phyloP scores from a whole-genome alignment of 1,140 invertebrate species.

The Ceratoteleas bidentatus region DNA sequence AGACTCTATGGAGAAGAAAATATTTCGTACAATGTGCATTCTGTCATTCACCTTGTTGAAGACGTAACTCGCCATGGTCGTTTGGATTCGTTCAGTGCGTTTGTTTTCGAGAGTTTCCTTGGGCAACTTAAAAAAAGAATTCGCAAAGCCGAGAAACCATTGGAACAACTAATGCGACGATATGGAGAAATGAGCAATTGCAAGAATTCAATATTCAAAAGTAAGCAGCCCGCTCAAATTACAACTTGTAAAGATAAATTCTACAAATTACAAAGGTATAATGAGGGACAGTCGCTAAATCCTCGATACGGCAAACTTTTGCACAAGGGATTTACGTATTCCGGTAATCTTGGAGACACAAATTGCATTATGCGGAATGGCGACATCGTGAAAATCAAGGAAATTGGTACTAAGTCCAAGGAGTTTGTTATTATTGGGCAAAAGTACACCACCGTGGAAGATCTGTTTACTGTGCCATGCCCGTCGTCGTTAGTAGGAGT shows the following conservation, averaged over 20 bases:
- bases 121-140: constrained; percentile 12
- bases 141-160: constrained; percentile 17
- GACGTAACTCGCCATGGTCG: constrained; percentile 10
- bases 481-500: not conserved
- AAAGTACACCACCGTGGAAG: not conserved
- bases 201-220: constrained; percentile 8
- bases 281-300: not conserved
- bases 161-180: constrained; percentile 7
- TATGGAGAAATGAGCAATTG: constrained; percentile 19
- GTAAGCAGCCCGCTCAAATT: not conserved
- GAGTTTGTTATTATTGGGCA: not conserved
- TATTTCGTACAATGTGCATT: constrained; percentile 19
- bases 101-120: constrained; percentile 16
- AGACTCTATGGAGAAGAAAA: constrained; percentile 47
- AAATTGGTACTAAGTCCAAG: not conserved
- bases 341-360: not conserved
- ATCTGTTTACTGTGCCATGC: not conserved
- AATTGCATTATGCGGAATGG: not conserved
- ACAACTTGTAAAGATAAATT: constrained; percentile 17
- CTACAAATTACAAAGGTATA: not conserved
- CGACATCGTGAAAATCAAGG: not conserved
- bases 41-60: constrained; percentile 16
- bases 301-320: not conserved
- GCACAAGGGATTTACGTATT: not conserved
- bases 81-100: constrained; percentile 17